Conservation (phyloP, 2,113 vertebrate species). For the Psephotus haematonotus region DNA sequence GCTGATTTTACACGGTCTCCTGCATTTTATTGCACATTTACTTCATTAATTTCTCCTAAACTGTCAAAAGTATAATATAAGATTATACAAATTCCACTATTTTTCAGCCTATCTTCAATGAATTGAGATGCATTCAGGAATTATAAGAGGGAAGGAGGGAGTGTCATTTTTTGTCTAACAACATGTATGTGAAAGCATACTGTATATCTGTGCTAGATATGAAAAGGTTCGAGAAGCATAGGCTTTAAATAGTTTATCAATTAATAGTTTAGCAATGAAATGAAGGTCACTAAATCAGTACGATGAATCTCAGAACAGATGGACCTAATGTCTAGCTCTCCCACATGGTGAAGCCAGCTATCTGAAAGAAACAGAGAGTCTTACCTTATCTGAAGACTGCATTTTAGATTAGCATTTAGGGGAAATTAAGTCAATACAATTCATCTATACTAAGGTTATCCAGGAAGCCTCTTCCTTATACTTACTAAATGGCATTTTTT, state of each 20-base stretch:
- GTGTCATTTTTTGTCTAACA: not conserved
- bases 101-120: not conserved
- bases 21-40: not conserved
- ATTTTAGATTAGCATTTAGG: not conserved
- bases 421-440: not conserved
- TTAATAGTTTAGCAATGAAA: not conserved
- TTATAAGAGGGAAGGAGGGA: not conserved
- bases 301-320: not conserved
- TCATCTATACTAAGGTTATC: not conserved
- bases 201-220: not conserved
- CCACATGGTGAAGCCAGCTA: not conserved
- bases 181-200: not conserved
- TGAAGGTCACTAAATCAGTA: not conserved
- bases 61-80: not conserved
- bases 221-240: not conserved
- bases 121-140: not conserved
- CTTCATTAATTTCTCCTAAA: not conserved
- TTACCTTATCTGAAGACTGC: not conserved
- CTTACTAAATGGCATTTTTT: rapidly evolving
- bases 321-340: not conserved
- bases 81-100: not conserved
- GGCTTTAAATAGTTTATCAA: not conserved
- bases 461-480: not conserved
- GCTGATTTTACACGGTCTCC: not conserved
- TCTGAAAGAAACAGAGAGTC: not conserved